Evolutionary conservation across 2,797 vertebrate species (phyloP), one percentile per base, ranked within the genome.

Genomic region (Clarias fuscus): DNA sequence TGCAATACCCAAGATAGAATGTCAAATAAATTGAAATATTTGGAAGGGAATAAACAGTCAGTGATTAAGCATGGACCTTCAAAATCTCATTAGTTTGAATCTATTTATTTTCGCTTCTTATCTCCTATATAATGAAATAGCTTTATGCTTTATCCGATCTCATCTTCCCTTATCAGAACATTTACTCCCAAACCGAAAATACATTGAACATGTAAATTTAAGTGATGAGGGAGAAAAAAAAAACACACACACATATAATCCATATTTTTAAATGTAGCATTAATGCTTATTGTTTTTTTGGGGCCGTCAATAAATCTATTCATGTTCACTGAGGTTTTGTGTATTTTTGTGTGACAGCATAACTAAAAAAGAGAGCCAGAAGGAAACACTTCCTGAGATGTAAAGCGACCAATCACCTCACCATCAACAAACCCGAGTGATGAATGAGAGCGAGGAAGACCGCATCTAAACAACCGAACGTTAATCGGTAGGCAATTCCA

Each of bases 1-100:
- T 81, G 40, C 24, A 53, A 67, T 67, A 30, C 62, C 8, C 14
- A 20, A 17, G 40, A 81, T 81, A 53, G 48, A 81, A 65, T 7
- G 2, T 4, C 37, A 15, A 65, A 64, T 43, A 48, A 67, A 53
- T 81, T 48, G 15, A 30, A 67, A 81, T 67, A 81, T 81, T 67
- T 48, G 79, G 56, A 53, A 81, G 8, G 62, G 67, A 81, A 81
- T 81, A 81, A 53, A 67, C 17, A 81, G 30, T 67, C 62, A 18
- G 4, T 67, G 37, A 18, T 81, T 81, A 81, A 53, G 30, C 40
- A 67, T 65, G 17, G 62, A 67, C 15, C 3, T 6, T 67, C 14
- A 27, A 1, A 64, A 59, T 64, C 18, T 64, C 22, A 15, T 40
- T 40, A 10, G 37, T 64, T 62, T 27, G 61, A 65, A 30, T 48